These are phyloP conservation scores for Synaphobranchus kaupii DNA, from an alignment of 2,797 vertebrate species.

Conservation along the genomic window DNA sequence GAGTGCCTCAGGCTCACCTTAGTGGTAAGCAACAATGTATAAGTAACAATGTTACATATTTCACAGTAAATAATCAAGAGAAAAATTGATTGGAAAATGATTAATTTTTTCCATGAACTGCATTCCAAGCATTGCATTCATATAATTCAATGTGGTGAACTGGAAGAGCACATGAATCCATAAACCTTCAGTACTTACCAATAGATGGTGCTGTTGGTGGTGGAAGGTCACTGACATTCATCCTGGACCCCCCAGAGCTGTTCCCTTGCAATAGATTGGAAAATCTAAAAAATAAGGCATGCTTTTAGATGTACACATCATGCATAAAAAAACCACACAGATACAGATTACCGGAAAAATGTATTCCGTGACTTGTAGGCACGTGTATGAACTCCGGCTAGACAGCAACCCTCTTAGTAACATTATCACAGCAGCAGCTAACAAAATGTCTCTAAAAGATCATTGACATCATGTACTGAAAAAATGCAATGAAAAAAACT, in stretches of 20 bases:
- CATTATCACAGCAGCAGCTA: background rate
- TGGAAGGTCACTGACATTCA: slow-evolving; percentile 53
- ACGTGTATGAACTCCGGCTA: background rate
- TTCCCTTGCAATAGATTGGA: slow-evolving; percentile 73
- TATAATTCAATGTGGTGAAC: background rate
- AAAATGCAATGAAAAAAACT: background rate
- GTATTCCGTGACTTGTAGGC: background rate
- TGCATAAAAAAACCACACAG: background rate
- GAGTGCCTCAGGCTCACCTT: slow-evolving; percentile 29
- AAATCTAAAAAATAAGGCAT: slow-evolving; percentile 66
- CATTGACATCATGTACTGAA: background rate
- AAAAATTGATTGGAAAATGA: too few species aligned
- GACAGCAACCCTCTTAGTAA: background rate
- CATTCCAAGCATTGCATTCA: too few species aligned
- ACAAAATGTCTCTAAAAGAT: background rate
- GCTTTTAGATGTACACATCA: background rate
- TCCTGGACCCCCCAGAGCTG: slow-evolving; percentile 53
- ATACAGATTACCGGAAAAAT: background rate
- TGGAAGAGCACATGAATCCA: background rate
- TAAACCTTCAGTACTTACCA: slow-evolving; percentile 55
- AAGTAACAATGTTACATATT: too few species aligned
- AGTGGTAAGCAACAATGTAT: background rate
- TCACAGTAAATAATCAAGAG: too few species aligned
- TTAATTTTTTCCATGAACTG: too few species aligned
- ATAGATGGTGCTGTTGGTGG: slow-evolving; percentile 43